A percentile compares a stretch with the other conserved stretches of the same genome.
phyloP scores from a whole-genome alignment of 2,113 vertebrate genomes.

The Alethe diademata region DNA sequence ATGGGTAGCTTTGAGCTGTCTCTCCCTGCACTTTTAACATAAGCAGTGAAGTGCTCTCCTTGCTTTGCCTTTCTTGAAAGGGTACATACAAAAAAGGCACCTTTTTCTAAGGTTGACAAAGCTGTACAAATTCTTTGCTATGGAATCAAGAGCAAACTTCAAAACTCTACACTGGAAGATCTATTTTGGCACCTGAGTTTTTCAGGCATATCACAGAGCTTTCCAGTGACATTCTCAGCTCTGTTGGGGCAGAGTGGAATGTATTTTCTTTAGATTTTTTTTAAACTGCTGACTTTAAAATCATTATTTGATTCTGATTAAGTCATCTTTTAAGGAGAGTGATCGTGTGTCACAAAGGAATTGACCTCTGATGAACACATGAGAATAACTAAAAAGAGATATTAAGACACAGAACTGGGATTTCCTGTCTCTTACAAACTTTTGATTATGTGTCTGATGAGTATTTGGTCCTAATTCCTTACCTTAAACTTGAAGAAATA shows the following conservation, averaged over 20 bases:
- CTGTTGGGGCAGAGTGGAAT: not conserved
- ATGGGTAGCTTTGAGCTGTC: not conserved
- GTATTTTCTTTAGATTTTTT: not conserved
- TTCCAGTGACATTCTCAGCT: not conserved
- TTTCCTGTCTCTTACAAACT: not conserved
- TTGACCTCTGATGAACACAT: not conserved
- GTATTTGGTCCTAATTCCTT: not conserved
- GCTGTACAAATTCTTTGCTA: slow-evolving; percentile 18
- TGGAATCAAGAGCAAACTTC: not conserved
- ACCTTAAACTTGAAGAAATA: not conserved
- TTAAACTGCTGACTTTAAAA: not conserved
- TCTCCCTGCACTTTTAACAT: not conserved
- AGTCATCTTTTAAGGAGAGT: not conserved
- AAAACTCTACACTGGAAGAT: not conserved
- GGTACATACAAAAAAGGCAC: not conserved
- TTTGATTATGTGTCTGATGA: not conserved
- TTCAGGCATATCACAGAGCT: not conserved
- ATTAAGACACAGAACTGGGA: not conserved
- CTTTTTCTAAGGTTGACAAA: not conserved
- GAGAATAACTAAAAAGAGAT: not conserved
- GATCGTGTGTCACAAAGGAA: not conserved
- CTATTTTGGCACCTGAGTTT: not conserved
- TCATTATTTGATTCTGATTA: not conserved
- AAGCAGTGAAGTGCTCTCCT: not conserved
- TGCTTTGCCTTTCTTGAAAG: slow-evolving; percentile 21